These are phyloP conservation scores for Acleris sparsana DNA, from an alignment of 2,888 invertebrate species.

Conservation along the genomic window DNA sequence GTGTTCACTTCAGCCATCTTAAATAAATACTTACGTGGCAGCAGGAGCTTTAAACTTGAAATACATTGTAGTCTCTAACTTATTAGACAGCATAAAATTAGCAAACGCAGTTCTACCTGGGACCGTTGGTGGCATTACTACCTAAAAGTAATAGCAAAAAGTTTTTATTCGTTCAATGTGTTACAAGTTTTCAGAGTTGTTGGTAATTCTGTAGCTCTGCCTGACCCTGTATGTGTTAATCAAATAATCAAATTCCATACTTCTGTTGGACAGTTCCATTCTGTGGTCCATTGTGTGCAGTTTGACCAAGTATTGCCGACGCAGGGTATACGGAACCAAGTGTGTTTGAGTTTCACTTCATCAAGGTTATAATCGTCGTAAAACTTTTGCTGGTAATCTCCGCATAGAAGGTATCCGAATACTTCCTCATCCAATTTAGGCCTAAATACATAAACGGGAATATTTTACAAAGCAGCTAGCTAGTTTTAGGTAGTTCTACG, in stretches of 20 bases:
- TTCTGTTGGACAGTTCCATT: constrained; percentile 72
- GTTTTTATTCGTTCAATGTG: too few species aligned
- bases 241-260: constrained; percentile 43
- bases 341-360: constrained; percentile 59
- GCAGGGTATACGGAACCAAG: constrained; percentile 75
- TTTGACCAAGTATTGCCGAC: constrained; percentile 73
- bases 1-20: neutral
- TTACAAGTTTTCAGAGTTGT: too few species aligned
- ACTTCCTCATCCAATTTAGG: constrained; percentile 68
- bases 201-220: too few species aligned
- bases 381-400: constrained; percentile 66
- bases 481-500: too few species aligned
- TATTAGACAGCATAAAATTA: constrained; percentile 75
- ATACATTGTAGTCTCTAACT: constrained; percentile 68
- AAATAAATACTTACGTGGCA: constrained; percentile 61
- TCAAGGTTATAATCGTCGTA: constrained; percentile 40
- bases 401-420: constrained; percentile 70
- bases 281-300: constrained; percentile 68
- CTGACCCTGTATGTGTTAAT: too few species aligned
- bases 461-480: too few species aligned
- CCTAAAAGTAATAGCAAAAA: constrained; percentile 46
- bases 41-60: constrained; percentile 68
- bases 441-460: constrained; percentile 44
- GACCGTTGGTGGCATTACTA: constrained; percentile 74
- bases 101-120: constrained; percentile 68